Evolutionary conservation across 1,140 invertebrate species (phyloP), one percentile per base, ranked within the genome.

Genomic region (Pseudoatta argentina): DNA sequence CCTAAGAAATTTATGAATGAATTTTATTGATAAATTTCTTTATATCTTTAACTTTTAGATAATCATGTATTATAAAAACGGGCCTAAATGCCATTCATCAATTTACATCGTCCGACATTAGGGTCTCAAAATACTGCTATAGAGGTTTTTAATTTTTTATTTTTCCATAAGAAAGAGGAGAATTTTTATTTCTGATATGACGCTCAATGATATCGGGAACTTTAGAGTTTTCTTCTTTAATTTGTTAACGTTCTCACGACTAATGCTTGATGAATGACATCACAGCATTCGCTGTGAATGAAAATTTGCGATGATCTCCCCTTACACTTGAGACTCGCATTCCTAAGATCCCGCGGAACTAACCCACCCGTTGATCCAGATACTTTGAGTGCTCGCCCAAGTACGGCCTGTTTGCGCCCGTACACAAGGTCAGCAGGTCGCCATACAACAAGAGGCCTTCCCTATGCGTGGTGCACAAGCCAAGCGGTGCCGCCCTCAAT

Each of bases 321-420:
- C 24, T 12, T 27, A 59, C 72, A 14, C 69, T 44, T 18, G 34
- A 53, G 24, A 27, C 39, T 48, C 67, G 24, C 53, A 18, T 48
- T 21, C 39, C 51, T 16, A 53, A 44, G 34, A 48, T 53, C 4
- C 69, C 69, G 39, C 55, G 69, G 44, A 73, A 83, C 69, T 83
- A 73, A 83, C 69, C 55, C 79, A 83, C 39, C 79, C 88, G 2
- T 89, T 89, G 55, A 72, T 96, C 53, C 95, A 99, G 98, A 95
- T 99, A 99, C 95, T 99, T 99, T 95, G 97, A 98, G 88, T 99
- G 99, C 94, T 96, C 96, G 82, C 97, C 98, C 24, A 97, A 98
- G 92, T 98, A 97, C 94, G 99, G 99, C 2, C 95, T 99, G 44
- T 99, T 99, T 96, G 98, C 98, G 8, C 98, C 98, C 0, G 94